Base-by-base conservation (phyloP, 2,113 vertebrate genomes). In the Heterocephalus glaber region DNA sequence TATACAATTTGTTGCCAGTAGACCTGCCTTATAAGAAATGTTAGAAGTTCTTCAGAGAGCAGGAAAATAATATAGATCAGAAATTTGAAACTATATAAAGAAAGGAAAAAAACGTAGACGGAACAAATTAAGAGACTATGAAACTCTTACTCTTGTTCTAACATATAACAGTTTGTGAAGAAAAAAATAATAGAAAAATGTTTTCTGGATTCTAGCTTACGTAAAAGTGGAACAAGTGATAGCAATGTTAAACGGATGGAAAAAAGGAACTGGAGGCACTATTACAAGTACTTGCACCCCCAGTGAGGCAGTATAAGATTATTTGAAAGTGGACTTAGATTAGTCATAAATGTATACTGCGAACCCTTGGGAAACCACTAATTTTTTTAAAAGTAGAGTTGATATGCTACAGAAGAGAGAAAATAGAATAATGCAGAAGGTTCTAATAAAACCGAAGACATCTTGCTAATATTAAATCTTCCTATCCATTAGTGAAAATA, bases 291-390 rank as follows among this genome's bases (percentile, higher is more conserved):
- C 63, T 92, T 85, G n/a, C n/a, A 77, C 44, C 85, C 60, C 58
- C 61, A 35, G 63, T 41, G 41, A 89, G 79, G 72, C 58, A 76
- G 44, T 65, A 20, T 82, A 84, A 65, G 7, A 68, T 68, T 80
- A 81, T 76, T 92, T 86, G 63, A 79, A 95, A 95, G 54, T 92
- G 28, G 56, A 54, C 6, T 66, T 93, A 72, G 35, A 91, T 91
- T 88, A 35, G 49, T 89, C 58, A 68, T 87, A 82, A 61, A 80
- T 66, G 38, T 91, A 38, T 74, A 52, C 70, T 96, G 58, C 54
- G 94, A 92, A 87, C 81, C 63, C 22, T 38, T 68, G 38, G 33
- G n/a, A 60, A 93, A 93, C 26, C 28, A 56, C 28, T 41, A 63
- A 13, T 35, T 85, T 89, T 92, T 90, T 72, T 1, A 17, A 1